Evolutionary conservation across 1,140 invertebrate genomes (phyloP).

Genomic region (Saccostrea glomerata): DNA sequence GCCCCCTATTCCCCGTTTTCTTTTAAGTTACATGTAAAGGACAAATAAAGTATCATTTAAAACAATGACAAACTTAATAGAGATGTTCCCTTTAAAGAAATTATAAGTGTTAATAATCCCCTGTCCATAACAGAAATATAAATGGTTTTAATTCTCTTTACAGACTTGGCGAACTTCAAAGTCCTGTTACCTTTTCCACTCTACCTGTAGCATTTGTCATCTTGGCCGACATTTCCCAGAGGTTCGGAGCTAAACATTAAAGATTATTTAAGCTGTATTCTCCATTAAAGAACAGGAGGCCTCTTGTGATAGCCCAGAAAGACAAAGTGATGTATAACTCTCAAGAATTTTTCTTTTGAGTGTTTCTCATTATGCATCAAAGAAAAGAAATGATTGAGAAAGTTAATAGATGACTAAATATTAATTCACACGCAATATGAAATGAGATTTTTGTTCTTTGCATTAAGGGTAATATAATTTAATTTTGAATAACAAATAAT

Average conservation of each 20-base stretch:
- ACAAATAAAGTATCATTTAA: slow-evolving; percentile 1
- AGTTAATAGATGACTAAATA: too few relatives aligned
- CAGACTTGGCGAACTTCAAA: background rate
- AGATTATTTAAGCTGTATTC: background rate
- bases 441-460: too few relatives aligned
- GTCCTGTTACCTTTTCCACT: background rate
- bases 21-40: slow-evolving; percentile 1
- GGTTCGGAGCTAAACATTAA: slow-evolving; percentile 13
- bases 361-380: background rate
- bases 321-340: background rate
- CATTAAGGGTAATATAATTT: too few relatives aligned
- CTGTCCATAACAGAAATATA: slow-evolving; percentile 7
- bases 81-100: background rate
- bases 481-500: too few relatives aligned
- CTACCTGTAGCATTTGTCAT: slow-evolving; percentile 14
- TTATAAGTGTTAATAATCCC: background rate
- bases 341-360: background rate
- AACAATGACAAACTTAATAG: background rate
- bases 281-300: background rate
- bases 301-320: background rate
- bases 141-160: background rate
- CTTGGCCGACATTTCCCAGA: background rate
- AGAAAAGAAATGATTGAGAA: too few relatives aligned
- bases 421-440: too few relatives aligned
- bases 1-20: background rate